Evolutionary conservation across 2,888 invertebrate species (phyloP).

Genomic region (Dioctria rufipes): DNA sequence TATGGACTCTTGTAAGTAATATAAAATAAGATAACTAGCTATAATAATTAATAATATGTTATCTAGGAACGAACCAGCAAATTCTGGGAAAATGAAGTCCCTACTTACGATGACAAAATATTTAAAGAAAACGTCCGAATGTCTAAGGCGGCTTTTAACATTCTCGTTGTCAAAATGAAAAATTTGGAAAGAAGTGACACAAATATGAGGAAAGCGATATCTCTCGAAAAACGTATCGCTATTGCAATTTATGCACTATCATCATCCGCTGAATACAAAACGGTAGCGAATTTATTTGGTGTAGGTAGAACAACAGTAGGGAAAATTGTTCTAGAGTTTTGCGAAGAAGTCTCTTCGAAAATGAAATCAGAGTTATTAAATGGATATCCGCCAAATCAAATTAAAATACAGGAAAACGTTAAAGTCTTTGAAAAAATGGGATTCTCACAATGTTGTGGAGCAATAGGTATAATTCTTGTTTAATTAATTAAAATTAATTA

Average conservation of each 20-base stretch:
- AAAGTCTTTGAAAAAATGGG: background rate
- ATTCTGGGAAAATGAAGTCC: background rate
- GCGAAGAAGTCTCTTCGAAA: background rate
- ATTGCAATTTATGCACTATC: conserved; percentile 18
- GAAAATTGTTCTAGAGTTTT: conserved; percentile 1
- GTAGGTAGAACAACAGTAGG: conserved; percentile 15
- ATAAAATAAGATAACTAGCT: no score
- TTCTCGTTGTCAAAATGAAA: background rate
- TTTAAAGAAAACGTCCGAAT: conserved; percentile 21
- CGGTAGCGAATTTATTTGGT: background rate
- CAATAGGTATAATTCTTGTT: background rate
- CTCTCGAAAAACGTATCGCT: background rate
- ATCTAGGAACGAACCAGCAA: background rate
- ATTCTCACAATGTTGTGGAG: background rate
- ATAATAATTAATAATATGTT: no score
- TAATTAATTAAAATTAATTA: background rate
- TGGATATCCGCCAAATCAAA: background rate
- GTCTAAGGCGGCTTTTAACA: background rate
- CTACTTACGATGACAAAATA: background rate
- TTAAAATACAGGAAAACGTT: background rate
- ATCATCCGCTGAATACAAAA: conserved; percentile 5
- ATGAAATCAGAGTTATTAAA: background rate
- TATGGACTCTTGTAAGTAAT: no score
- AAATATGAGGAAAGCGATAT: background rate
- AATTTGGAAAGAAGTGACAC: background rate